Evolutionary conservation across 2,797 vertebrate species (phyloP).

Genomic region (Chelmon rostratus): DNA sequence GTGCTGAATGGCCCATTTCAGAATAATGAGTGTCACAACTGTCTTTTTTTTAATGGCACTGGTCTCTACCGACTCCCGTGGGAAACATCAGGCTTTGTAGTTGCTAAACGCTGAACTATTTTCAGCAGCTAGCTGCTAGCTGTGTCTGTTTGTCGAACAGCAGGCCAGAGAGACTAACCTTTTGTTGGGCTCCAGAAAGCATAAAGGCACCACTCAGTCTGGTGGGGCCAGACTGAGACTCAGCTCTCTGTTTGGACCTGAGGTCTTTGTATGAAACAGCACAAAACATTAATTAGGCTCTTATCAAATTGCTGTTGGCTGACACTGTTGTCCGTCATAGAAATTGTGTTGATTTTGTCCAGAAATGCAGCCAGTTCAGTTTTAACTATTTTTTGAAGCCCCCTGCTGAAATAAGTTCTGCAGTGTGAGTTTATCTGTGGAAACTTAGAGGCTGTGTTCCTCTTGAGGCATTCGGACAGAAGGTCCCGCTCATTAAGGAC

Average conservation of each 20-base stretch:
- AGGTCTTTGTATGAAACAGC: not conserved
- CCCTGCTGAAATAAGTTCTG: not conserved
- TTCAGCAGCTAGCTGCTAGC: not conserved
- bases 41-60: no score
- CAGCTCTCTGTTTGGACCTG: not conserved
- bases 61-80: not conserved
- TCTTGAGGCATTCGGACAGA: not conserved
- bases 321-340: no score
- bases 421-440: not conserved
- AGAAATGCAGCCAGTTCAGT: not conserved
- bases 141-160: not conserved
- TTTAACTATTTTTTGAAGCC: not conserved
- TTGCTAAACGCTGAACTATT: not conserved
- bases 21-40: no score
- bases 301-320: not conserved
- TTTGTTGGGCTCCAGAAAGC: constrained; percentile 1
- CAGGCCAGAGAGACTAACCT: not conserved
- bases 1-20: no score
- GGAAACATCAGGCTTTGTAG: no score
- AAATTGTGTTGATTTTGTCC: not conserved
- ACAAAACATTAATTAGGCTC: not conserved
- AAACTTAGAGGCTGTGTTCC: not conserved
- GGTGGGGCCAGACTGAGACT: not conserved
- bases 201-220: not conserved
- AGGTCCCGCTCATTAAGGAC: constrained; percentile 25